These are phyloP conservation scores for Pedionomus torquatus DNA, from an alignment of 2,113 vertebrate species.

Conservation along the genomic window DNA sequence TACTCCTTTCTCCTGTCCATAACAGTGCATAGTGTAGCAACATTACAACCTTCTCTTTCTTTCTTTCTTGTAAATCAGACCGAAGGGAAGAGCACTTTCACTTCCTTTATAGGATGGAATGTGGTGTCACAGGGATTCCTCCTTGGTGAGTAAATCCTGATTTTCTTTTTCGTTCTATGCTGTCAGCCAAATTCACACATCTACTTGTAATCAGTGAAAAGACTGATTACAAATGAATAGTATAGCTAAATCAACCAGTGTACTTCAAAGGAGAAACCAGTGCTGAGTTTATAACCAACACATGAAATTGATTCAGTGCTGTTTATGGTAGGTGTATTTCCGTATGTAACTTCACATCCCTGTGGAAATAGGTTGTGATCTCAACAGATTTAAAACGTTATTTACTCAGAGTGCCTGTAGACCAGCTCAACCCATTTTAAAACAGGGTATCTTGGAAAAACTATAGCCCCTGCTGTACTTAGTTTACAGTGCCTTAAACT, in stretches of 20 bases:
- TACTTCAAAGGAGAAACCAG: background rate
- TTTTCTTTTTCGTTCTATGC: slow-evolving; percentile 71
- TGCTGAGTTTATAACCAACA: background rate
- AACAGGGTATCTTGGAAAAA: background rate
- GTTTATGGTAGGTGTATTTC: background rate
- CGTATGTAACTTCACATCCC: background rate
- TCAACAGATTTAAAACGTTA: background rate
- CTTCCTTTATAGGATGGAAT: slow-evolving; percentile 83
- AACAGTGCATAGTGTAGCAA: slow-evolving; percentile 69
- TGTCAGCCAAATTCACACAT: slow-evolving; percentile 41
- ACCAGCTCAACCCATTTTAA: background rate
- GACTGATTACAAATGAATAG: background rate
- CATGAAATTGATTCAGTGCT: background rate
- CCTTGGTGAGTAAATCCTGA: slow-evolving; percentile 80
- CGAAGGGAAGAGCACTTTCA: slow-evolving; percentile 81
- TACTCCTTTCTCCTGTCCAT: slow-evolving; percentile 63
- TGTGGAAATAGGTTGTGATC: background rate
- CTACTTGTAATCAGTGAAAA: background rate
- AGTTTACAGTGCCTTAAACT: background rate
- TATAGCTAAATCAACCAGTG: background rate
- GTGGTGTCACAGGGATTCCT: slow-evolving; percentile 81
- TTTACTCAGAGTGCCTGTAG: background rate
- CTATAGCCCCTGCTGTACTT: slow-evolving; percentile 45
- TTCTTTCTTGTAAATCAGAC: slow-evolving; percentile 82
- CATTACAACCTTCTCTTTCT: slow-evolving; percentile 79